Evolutionary conservation across 2,797 vertebrate species (phyloP).

Genomic region (Falco cherrug): DNA sequence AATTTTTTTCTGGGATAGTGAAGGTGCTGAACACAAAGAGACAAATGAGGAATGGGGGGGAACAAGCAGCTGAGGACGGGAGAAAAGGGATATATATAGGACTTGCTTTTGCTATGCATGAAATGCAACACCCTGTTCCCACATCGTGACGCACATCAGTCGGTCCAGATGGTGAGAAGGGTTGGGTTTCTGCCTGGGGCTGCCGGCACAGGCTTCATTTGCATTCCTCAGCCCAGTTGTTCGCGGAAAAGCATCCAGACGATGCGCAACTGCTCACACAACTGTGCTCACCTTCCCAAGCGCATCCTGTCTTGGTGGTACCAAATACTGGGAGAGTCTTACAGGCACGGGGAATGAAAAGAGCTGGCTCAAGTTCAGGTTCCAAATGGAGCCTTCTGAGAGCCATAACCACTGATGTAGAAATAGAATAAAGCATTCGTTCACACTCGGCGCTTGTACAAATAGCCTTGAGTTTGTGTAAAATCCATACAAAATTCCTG

Average conservation of each 20-base stretch:
- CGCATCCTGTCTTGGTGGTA: neutral
- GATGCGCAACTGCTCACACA: neutral
- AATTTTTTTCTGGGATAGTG: neutral
- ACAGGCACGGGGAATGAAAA: neutral
- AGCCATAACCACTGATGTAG: neutral
- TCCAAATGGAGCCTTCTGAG: neutral
- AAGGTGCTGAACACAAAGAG: conserved; percentile 21
- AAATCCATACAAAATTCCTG: neutral
- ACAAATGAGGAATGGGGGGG: neutral
- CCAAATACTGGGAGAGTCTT: neutral
- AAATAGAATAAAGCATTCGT: neutral
- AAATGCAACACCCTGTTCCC: conserved; percentile 65
- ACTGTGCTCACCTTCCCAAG: conserved; percentile 12
- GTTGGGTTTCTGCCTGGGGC: conserved; percentile 67
- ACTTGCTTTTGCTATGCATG: conserved; percentile 60
- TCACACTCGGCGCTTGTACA: neutral
- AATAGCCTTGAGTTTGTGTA: neutral
- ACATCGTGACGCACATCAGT: conserved; percentile 65
- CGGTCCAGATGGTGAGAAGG: conserved; percentile 63
- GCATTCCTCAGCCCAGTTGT: conserved; percentile 68
- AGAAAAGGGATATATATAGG: conserved; percentile 21
- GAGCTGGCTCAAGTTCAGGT: neutral
- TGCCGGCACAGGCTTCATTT: conserved; percentile 25
- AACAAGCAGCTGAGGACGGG: conserved; percentile 18
- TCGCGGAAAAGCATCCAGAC: neutral